Base-by-base conservation (phyloP, 2,888 invertebrate genomes). In the Andricus curvator region DNA sequence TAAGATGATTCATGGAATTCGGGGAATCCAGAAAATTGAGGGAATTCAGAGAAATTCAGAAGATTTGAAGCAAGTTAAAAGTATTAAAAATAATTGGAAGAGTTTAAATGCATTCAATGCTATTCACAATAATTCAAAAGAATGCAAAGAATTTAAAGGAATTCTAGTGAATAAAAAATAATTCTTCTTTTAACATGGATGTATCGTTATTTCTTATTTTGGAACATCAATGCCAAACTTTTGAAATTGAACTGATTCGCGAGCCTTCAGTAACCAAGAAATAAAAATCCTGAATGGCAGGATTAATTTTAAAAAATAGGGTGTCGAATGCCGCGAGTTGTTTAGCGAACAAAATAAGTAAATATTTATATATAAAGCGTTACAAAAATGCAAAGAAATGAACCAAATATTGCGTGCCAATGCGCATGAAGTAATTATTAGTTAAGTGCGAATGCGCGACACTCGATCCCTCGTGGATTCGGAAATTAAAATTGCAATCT, bases 391-490 rank as follows among this genome's bases (percentile, higher is more conserved):
- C 76, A 77, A 82, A 79, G 79, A 79, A 68, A 67, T 76, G 78
- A 78, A 82, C 80, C 82, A 82, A 84, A 82, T 81, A 80, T 81
- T 81, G 81, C 78, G 83, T 83, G 84, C 84, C 82, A 83, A 83
- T 15, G 82, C 62, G 82, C 82, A 82, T 79, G 80, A 81, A 80
- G 70, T 80, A 80, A 74, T 77, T 74, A 74, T 82, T 81, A 82
- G 80, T 84, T 80, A 80, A 81, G 83, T 74, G 56, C 56, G 74
- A 56, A 74, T 56, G 74, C 74, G 51, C 56, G 56, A 74, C 56
- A 56, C 74, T 56, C 56, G 56, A 56, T 56, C n/a, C 37, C 74
- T 74, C 33, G 74, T 56, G 74, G 74, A 74, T 37, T 74, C n/a
- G n/a, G 15, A 74, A 74, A 74, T 25, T 22, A 2, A 68, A 44